These are phyloP conservation scores for Tursiops truncatus DNA, from an alignment of 2,113 vertebrate species.

Conservation along the genomic window DNA sequence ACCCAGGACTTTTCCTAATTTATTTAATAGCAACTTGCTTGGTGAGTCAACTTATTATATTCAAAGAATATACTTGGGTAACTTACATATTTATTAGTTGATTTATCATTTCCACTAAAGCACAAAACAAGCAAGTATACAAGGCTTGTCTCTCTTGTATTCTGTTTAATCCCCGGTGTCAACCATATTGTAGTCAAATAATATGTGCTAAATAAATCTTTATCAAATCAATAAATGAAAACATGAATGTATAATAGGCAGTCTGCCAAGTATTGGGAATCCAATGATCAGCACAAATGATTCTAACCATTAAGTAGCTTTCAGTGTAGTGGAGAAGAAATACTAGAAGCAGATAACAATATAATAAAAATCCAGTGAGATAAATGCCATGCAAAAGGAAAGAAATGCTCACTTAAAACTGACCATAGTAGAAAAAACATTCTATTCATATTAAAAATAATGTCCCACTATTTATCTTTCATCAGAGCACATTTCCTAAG, in stretches of 20 bases:
- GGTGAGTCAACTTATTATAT: neutral
- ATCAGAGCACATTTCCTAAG: neutral
- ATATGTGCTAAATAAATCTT: neutral
- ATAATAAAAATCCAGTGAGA: neutral
- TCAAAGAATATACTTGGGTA: neutral
- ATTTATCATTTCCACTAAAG: neutral
- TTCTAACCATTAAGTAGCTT: neutral
- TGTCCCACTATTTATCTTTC: neutral
- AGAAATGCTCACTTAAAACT: neutral
- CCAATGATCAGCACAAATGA: neutral
- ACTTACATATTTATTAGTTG: neutral
- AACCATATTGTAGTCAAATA: neutral
- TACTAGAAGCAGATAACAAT: neutral
- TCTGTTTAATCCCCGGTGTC: neutral
- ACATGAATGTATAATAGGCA: neutral
- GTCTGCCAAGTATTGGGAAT: neutral
- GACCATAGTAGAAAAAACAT: neutral
- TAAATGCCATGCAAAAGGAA: neutral
- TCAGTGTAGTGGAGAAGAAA: neutral
- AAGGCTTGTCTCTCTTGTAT: neutral
- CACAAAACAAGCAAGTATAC: neutral
- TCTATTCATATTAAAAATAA: neutral
- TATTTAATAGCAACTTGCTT: neutral
- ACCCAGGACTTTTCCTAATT: neutral
- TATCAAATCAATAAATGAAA: neutral